phyloP scores from a whole-genome alignment of 2,888 invertebrate genomes.

The Mythimna vitellina region DNA sequence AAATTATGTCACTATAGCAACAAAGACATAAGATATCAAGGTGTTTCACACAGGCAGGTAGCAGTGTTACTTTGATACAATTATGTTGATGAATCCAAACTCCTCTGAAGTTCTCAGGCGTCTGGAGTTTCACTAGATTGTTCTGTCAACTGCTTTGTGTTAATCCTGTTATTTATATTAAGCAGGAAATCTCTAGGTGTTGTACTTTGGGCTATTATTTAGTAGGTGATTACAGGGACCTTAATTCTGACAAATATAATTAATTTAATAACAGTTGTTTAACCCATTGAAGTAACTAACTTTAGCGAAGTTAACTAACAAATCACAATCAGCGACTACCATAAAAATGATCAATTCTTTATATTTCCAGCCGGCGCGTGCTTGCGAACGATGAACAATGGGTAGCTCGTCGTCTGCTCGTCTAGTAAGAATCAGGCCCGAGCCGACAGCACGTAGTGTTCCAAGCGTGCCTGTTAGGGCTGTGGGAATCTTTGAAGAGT shows the following conservation, averaged over 20 bases:
- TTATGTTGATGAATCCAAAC: slow-evolving; percentile 60
- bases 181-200: slow-evolving; percentile 14
- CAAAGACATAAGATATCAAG: slow-evolving; percentile 24
- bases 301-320: no score
- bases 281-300: no score
- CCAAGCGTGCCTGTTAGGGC: no score
- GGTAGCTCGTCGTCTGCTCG: no score
- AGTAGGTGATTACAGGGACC: neutral
- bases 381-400: no score
- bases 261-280: no score
- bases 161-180: slow-evolving; percentile 42
- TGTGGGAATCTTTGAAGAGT: no score
- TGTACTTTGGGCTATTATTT: slow-evolving; percentile 14
- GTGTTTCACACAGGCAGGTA: slow-evolving; percentile 49
- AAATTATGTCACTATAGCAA: neutral
- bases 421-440: no score
- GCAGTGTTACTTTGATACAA: slow-evolving; percentile 54
- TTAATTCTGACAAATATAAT: neutral
- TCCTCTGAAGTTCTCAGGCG: slow-evolving; percentile 43
- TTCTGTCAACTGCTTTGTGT: slow-evolving; percentile 45
- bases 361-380: no score
- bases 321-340: no score
- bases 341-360: no score
- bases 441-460: no score
- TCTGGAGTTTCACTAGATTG: slow-evolving; percentile 42